Evolutionary conservation across 2,888 invertebrate genomes (phyloP).

Genomic region (Parnassius smintheus): DNA sequence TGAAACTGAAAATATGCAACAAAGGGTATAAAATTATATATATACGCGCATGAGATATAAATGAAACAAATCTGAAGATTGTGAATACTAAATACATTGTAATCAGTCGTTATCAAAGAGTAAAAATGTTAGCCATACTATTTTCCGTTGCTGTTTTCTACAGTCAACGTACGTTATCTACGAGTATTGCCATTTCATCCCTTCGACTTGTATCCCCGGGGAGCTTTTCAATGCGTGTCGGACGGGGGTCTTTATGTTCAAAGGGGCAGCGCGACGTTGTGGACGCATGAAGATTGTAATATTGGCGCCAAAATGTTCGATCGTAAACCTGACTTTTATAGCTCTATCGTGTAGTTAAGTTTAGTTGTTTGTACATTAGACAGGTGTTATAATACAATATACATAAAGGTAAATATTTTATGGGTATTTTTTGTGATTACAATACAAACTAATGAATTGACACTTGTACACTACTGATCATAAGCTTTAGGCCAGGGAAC

Average conservation of each 20-base stretch:
- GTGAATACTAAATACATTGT: too few relatives aligned
- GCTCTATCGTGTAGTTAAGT: not conserved
- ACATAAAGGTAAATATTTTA: too few relatives aligned
- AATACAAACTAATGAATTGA: too few relatives aligned
- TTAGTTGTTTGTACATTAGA: not conserved
- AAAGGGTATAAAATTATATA: too few relatives aligned
- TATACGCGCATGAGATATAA: too few relatives aligned
- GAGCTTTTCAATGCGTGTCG: slow-evolving; percentile 1
- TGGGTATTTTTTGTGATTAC: too few relatives aligned
- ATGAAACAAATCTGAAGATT: too few relatives aligned
- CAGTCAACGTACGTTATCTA: not conserved
- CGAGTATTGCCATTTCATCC: not conserved
- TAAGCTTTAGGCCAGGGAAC: too few relatives aligned
- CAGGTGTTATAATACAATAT: not conserved
- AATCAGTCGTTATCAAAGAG: too few relatives aligned
- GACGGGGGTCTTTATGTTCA: slow-evolving; percentile 15
- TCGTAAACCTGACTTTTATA: slow-evolving; percentile 19
- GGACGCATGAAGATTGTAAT: slow-evolving; percentile 10
- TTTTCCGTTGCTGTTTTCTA: not conserved
- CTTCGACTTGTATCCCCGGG: slow-evolving; percentile 3
- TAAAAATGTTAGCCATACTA: too few relatives aligned
- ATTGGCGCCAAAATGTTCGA: slow-evolving; percentile 11
- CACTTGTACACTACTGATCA: too few relatives aligned
- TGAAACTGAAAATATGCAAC: too few relatives aligned
- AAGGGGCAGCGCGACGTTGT: slow-evolving; percentile 2